These are phyloP conservation scores for Kradibia gibbosae DNA, from an alignment of 1,140 invertebrate genomes.

Conservation along the genomic window DNA sequence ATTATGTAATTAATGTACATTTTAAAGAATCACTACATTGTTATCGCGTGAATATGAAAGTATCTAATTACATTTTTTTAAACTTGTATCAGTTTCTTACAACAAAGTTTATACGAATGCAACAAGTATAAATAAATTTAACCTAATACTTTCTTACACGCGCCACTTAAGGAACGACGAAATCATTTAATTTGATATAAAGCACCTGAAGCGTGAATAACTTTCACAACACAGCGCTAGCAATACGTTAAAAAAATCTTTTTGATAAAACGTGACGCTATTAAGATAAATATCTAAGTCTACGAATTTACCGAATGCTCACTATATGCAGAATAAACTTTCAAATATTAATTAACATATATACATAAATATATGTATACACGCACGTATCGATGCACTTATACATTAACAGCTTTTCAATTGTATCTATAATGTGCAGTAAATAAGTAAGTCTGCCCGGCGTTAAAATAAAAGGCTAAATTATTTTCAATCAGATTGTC, in stretches of 20 bases:
- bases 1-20: conserved; percentile 1
- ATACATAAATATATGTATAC: not conserved
- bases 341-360: not conserved
- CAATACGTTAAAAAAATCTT: not conserved
- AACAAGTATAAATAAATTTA: not conserved
- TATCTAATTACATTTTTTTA: not conserved
- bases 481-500: not conserved
- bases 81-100: not conserved
- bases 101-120: not conserved
- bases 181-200: not conserved
- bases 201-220: not conserved
- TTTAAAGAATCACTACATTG: not conserved
- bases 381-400: too few relatives aligned
- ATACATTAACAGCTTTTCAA: not conserved
- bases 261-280: not conserved
- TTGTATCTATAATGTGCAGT: not conserved
- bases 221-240: not conserved
- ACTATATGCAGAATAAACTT: not conserved
- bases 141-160: not conserved
- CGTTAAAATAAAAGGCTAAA: not conserved
- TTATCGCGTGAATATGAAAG: conserved; percentile 1
- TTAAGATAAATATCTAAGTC: not conserved
- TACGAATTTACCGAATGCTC: not conserved
- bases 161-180: not conserved
- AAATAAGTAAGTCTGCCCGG: conserved; percentile 11